Base-by-base conservation (phyloP, 1,140 invertebrate species). In the Zaprionus tsacasi region DNA sequence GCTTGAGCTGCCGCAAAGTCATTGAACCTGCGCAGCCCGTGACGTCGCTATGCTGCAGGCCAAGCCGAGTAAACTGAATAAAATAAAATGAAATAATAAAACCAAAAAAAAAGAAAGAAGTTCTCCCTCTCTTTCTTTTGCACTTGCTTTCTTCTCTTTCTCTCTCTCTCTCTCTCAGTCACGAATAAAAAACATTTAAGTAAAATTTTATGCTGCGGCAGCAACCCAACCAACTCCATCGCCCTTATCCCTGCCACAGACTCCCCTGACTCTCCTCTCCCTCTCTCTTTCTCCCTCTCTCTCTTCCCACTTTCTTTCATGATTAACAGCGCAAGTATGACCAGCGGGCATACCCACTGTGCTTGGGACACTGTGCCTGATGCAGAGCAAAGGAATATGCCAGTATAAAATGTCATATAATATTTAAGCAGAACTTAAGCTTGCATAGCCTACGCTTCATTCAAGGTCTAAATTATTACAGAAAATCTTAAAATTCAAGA, bases 21-120 rank as follows among this genome's bases (percentile, higher is more conserved):
- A 88, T 88, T 88, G 83, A 88, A 88, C 83, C 66, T 56, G 48
- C 40, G 50, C 54, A 48, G 66, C 45, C 59, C 58, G 55, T 40
- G 66, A 52, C 82, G 76, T 77, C 67, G 67, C 83, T 21, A 21
- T 65, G 60, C 85, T 71, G 67, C 71, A 70, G 54, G 68, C 74
- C 56, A 54, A 55, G 65, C 57, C 57, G 33, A 25, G 55, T 12
- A 59, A 54, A 36, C 30, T 0, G 50, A 69, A 66, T 50, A 61
- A 61, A 75, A 21, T 48, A 68, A 70, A 58, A 75, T 66, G 48
- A 64, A 57, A 70, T 69, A 75, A 70, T 61, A 67, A 74, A 57
- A 69, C 40, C 57, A 10, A n/a, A n/a, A 30, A 27, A 25, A 43
- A 61, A 65, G 12, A 27, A 55, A 43, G 10, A 30, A 6, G 27